Percentiles rank a stretch among this genome's conserved stretches.
These are phyloP conservation scores for Monomorium pharaonis DNA, from an alignment of 1,140 invertebrate species.

Conservation along the genomic window DNA sequence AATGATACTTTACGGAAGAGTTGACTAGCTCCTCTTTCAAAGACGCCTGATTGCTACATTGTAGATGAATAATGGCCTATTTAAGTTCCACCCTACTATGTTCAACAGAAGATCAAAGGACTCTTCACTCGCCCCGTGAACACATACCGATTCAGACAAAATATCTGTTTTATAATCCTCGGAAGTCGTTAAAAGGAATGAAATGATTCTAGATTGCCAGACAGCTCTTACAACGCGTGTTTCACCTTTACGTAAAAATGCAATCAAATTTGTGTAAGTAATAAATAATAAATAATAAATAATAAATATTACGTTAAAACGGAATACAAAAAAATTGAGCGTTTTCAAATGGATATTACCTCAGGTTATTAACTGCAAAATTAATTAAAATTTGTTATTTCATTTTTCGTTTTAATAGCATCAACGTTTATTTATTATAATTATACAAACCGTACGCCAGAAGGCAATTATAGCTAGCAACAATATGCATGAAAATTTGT, in stretches of 20 bases:
- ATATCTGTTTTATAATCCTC: conserved; percentile 15
- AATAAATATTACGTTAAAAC: not conserved
- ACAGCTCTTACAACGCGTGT: not conserved
- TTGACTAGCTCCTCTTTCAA: conserved; percentile 39
- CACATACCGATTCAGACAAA: conserved; percentile 6
- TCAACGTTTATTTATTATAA: no score
- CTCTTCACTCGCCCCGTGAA: conserved; percentile 8
- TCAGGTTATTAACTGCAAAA: not conserved
- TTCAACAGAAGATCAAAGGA: conserved; percentile 12
- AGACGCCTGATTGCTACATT: conserved; percentile 70
- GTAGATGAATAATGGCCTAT: conserved; percentile 55
- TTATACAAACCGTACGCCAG: not conserved
- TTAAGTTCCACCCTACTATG: conserved; percentile 39
- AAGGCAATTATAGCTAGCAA: not conserved
- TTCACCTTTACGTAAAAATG: not conserved
- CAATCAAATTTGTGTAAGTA: no score
- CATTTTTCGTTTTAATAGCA: not conserved
- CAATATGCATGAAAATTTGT: not conserved
- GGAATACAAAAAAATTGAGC: not conserved
- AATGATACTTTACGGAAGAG: not conserved
- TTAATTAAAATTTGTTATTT: not conserved
- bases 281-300: no score
- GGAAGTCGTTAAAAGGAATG: not conserved
- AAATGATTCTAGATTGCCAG: conserved; percentile 18
- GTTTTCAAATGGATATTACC: not conserved